phyloP scores from a whole-genome alignment of 1,140 invertebrate species.

The Drosophila busckii region DNA sequence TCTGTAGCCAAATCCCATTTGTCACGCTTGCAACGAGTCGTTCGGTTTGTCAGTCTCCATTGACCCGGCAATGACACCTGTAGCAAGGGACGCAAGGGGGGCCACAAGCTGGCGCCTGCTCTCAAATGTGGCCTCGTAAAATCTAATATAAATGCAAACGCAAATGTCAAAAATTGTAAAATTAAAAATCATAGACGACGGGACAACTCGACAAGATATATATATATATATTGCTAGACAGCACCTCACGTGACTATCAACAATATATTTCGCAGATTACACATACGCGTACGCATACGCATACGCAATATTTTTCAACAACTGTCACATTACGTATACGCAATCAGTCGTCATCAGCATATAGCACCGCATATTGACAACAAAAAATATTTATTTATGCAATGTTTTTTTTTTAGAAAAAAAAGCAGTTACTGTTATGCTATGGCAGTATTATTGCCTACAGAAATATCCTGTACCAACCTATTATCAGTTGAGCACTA shows the following conservation, averaged over 20 bases:
- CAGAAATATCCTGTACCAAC: slow-evolving; percentile 3
- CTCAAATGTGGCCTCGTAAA: slow-evolving; percentile 45
- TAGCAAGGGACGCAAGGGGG: not conserved
- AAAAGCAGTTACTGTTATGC: slow-evolving; percentile 7
- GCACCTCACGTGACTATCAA: slow-evolving; percentile 21
- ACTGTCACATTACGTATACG: slow-evolving; percentile 73
- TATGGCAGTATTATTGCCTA: not conserved
- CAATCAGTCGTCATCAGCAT: slow-evolving; percentile 54
- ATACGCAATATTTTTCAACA: slow-evolving; percentile 60
- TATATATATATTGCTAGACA: slow-evolving; percentile 30
- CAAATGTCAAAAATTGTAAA: slow-evolving; percentile 76
- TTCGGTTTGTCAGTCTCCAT: slow-evolving; percentile 43
- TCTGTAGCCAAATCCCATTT: slow-evolving; percentile 52
- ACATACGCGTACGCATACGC: slow-evolving; percentile 43
- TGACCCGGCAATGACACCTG: slow-evolving; percentile 25
- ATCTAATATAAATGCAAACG: slow-evolving; percentile 75
- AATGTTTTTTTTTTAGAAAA: slow-evolving; percentile 6
- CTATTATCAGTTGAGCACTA: too few relatives aligned
- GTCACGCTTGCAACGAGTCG: slow-evolving; percentile 53
- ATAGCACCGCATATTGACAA: slow-evolving; percentile 49
- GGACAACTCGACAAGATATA: too few relatives aligned
- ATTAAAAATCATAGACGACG: slow-evolving; percentile 66
- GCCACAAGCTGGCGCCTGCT: not conserved
- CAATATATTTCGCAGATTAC: slow-evolving; percentile 31
- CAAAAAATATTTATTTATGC: slow-evolving; percentile 38